phyloP scores from a whole-genome alignment of 2,888 invertebrate genomes.

The Tineola bisselliella region DNA sequence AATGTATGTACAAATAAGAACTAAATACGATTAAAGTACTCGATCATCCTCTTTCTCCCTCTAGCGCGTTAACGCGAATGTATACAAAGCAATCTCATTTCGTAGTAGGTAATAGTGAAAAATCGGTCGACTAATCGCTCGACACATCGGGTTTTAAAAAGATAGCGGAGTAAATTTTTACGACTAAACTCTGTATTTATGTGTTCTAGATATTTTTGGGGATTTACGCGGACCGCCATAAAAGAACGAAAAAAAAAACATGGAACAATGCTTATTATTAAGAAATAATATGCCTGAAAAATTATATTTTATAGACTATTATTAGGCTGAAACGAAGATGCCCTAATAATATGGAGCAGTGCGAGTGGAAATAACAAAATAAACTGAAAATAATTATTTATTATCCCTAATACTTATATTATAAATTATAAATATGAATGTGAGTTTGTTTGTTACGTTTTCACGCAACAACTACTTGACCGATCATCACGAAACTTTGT shows the following conservation, averaged over 20 bases:
- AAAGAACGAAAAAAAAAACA: neutral
- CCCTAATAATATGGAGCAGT: no score
- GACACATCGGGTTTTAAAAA: neutral
- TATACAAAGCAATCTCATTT: neutral
- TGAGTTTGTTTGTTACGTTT: no score
- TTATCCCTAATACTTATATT: no score
- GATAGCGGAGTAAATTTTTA: neutral
- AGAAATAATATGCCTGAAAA: no score
- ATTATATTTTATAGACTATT: no score
- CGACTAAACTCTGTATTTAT: neutral
- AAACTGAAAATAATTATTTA: no score
- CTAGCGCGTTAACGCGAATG: neutral
- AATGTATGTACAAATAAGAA: neutral
- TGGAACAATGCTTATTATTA: no score
- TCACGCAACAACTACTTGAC: no score
- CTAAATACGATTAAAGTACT: neutral
- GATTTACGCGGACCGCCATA: neutral
- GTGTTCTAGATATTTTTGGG: neutral
- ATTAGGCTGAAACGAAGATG: no score
- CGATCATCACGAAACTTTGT: no score
- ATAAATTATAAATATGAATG: no score
- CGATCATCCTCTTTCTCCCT: neutral
- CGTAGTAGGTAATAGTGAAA: neutral
- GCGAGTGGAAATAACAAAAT: no score
- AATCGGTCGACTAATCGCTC: neutral